Evolutionary conservation across 2,797 vertebrate genomes (phyloP).

Genomic region (Peromyscus nudipes): DNA sequence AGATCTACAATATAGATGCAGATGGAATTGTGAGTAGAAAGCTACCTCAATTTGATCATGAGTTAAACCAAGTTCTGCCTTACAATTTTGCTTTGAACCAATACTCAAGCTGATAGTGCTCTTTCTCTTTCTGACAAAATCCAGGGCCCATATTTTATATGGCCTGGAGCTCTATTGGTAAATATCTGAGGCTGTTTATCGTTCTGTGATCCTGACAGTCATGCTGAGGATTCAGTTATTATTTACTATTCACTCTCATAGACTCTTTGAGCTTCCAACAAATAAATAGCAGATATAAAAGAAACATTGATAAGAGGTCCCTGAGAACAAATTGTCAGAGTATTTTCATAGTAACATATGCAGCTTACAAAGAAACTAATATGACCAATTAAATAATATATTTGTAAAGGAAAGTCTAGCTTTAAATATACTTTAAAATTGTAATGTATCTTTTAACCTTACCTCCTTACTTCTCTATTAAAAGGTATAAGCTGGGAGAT

Average conservation of each 20-base stretch:
- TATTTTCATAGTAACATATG: slow-evolving; percentile 6
- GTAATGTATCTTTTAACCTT: neutral
- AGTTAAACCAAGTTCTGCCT: neutral
- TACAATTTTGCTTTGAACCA: neutral
- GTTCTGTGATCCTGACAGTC: neutral
- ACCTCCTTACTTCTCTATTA: neutral
- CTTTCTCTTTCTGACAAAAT: neutral
- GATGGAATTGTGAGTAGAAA: neutral
- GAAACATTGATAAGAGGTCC: neutral
- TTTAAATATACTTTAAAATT: slow-evolving; percentile 51
- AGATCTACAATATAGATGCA: neutral
- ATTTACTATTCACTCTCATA: neutral
- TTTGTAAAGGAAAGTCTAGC: neutral
- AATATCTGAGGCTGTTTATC: neutral
- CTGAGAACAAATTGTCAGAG: slow-evolving; percentile 4
- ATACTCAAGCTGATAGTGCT: neutral
- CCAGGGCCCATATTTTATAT: neutral
- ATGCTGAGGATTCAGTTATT: neutral
- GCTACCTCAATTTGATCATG: neutral
- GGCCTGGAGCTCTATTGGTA: neutral
- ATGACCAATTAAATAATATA: neutral
- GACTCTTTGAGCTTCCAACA: neutral
- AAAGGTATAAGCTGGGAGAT: neutral
- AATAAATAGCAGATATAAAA: neutral
- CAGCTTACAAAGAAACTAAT: neutral